These are phyloP conservation scores for Phthorimaea operculella DNA, from an alignment of 1,140 invertebrate genomes.

Conservation along the genomic window DNA sequence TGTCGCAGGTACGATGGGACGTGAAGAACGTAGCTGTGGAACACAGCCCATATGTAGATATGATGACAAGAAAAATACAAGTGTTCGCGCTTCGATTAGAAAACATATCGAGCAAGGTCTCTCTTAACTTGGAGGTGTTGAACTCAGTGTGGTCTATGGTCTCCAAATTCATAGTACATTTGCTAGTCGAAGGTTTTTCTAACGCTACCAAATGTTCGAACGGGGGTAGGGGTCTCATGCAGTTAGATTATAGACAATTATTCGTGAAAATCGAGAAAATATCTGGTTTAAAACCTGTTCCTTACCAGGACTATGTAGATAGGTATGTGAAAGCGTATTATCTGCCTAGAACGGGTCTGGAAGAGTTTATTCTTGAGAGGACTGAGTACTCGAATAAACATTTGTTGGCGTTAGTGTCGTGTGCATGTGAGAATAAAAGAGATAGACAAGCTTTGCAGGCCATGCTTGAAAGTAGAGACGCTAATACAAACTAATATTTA, in stretches of 20 bases:
- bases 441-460: conserved; percentile 79
- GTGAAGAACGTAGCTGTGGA: conserved; percentile 95
- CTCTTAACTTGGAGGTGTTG: conserved; percentile 77
- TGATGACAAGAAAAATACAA: conserved; percentile 80
- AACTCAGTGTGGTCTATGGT: conserved; percentile 88
- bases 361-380: conserved; percentile 89
- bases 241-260: conserved; percentile 96
- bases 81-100: conserved; percentile 81
- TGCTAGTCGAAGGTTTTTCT: conserved; percentile 94
- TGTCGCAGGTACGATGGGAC: conserved; percentile 96
- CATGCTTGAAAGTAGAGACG: conserved; percentile 72
- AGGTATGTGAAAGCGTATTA: conserved; percentile 97
- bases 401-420: conserved; percentile 84
- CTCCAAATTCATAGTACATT: conserved; percentile 83
- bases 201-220: conserved; percentile 95
- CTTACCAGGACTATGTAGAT: conserved; percentile 92
- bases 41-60: conserved; percentile 90
- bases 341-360: conserved; percentile 86
- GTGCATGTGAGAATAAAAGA: conserved; percentile 89
- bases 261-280: conserved; percentile 91
- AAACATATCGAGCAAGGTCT: conserved; percentile 74
- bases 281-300: conserved; percentile 83
- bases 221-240: conserved; percentile 96
- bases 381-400: conserved; percentile 92
- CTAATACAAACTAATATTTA: no score